These are phyloP conservation scores for Mycetomoellerius zeteki DNA, from an alignment of 1,140 invertebrate genomes.

Conservation along the genomic window DNA sequence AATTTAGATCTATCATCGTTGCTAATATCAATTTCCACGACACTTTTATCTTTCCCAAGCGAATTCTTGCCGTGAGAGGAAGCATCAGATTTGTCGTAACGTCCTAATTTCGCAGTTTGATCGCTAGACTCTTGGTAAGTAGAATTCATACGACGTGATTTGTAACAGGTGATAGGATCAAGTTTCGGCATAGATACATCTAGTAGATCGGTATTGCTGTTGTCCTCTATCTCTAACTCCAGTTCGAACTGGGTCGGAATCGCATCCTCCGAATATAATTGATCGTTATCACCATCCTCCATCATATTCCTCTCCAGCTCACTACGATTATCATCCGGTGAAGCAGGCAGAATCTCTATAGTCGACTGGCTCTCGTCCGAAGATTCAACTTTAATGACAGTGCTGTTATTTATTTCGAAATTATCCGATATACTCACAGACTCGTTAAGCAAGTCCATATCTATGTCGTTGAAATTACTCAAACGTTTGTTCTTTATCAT, in stretches of 20 bases:
- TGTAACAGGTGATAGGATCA: constrained; percentile 16
- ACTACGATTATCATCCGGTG: constrained; percentile 74
- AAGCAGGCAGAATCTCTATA: constrained; percentile 83
- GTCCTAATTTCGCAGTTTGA: not conserved
- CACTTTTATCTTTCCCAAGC: not conserved
- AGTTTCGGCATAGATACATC: constrained; percentile 70
- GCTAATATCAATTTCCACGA: not conserved
- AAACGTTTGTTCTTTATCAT: constrained; percentile 47
- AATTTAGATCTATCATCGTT: not conserved
- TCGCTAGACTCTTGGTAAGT: not conserved
- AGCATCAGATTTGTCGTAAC: not conserved
- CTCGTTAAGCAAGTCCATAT: constrained; percentile 13
- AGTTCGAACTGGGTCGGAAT: constrained; percentile 82
- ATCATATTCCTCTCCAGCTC: constrained; percentile 53
- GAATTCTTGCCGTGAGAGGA: not conserved
- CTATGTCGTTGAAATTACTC: constrained; percentile 3
- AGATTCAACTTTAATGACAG: constrained; percentile 83
- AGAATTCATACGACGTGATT: not conserved
- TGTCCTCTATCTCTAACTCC: constrained; percentile 81
- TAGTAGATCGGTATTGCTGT: constrained; percentile 68
- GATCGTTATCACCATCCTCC: constrained; percentile 65
- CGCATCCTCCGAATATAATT: constrained; percentile 77
- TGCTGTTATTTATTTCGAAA: constrained; percentile 65
- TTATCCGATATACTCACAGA: not conserved
- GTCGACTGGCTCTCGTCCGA: constrained; percentile 85